Conservation (phyloP, 35 echinoderm and acorn worm species). For the Holothuria glaberrima region DNA sequence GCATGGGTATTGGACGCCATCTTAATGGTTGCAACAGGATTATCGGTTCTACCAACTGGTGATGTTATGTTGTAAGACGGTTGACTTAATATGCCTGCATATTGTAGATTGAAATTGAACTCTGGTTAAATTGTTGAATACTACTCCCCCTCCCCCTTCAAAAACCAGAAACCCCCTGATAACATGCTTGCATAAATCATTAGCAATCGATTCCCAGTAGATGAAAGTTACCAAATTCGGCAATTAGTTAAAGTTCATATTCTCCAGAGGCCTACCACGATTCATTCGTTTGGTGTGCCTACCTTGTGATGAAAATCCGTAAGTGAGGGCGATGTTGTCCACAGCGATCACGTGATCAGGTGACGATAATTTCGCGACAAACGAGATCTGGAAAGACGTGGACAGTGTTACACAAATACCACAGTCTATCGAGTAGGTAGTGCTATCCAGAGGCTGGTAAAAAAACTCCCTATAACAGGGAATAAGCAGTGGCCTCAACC, state of each 20-base stretch:
- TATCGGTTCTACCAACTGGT: neutral
- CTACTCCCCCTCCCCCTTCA: too few relatives aligned
- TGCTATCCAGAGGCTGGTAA: too few relatives aligned
- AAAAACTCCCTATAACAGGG: too few relatives aligned
- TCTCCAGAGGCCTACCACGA: too few relatives aligned
- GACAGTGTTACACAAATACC: neutral
- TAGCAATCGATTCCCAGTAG: too few relatives aligned
- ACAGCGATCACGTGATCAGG: conserved; percentile 20
- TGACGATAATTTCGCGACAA: conserved; percentile 16
- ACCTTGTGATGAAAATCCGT: neutral
- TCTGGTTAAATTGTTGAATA: too few relatives aligned
- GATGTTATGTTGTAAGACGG: neutral
- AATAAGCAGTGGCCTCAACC: too few relatives aligned
- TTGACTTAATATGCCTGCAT: neutral
- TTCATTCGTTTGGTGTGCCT: neutral
- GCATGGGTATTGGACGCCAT: neutral
- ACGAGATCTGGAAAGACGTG: conserved; percentile 5
- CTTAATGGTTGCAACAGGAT: neutral
- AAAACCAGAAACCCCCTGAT: too few relatives aligned
- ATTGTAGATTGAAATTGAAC: too few relatives aligned
- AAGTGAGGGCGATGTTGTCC: conserved; percentile 25
- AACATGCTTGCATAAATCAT: too few relatives aligned
- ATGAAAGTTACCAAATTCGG: too few relatives aligned
- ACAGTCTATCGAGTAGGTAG: neutral
- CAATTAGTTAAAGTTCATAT: too few relatives aligned